These are phyloP conservation scores for Cremastinae sp. DNA, from an alignment of 2,888 invertebrate genomes.

Conservation along the genomic window DNA sequence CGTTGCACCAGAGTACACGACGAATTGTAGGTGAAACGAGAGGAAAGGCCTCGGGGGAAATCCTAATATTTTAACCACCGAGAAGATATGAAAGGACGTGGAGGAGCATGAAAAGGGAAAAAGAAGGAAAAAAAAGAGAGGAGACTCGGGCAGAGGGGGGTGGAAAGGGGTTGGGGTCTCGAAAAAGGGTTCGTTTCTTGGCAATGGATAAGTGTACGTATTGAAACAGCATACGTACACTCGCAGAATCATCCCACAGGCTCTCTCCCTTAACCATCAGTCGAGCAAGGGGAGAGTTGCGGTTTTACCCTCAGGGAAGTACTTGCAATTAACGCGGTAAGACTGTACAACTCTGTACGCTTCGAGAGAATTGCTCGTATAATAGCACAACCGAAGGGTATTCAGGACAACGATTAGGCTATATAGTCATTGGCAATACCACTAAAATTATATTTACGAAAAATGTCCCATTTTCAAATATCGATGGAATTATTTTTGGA, in stretches of 20 bases:
- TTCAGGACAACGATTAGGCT: slow-evolving; percentile 16
- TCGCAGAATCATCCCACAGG: slow-evolving; percentile 49
- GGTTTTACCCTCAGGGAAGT: slow-evolving; percentile 72
- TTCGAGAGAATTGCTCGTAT: slow-evolving; percentile 61
- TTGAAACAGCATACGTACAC: slow-evolving; percentile 23
- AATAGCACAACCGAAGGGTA: slow-evolving; percentile 46
- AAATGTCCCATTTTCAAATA: not conserved
- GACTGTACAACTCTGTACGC: slow-evolving; percentile 65
- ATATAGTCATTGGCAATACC: slow-evolving; percentile 33
- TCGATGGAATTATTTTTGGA: not conserved
- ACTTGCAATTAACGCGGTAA: slow-evolving; percentile 76
- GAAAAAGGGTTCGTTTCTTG: slow-evolving; percentile 32
- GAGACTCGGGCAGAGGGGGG: slow-evolving; percentile 59
- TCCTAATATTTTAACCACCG: slow-evolving; percentile 74
- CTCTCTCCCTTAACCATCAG: slow-evolving; percentile 48
- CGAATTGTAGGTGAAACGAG: slow-evolving; percentile 29
- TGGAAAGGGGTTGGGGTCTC: slow-evolving; percentile 26
- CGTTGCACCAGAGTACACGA: slow-evolving; percentile 18
- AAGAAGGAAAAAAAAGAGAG: slow-evolving; percentile 66
- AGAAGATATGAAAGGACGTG: slow-evolving; percentile 69
- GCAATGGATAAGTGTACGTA: too few relatives aligned
- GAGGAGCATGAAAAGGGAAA: slow-evolving; percentile 72
- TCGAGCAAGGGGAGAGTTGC: slow-evolving; percentile 68
- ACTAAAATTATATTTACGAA: not conserved
- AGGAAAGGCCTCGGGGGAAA: slow-evolving; percentile 65